A percentile compares a stretch with the other conserved stretches of the same genome.
phyloP scores from a whole-genome alignment of 92 coral and sea anemone genomes.

The Paramuricea clavata region DNA sequence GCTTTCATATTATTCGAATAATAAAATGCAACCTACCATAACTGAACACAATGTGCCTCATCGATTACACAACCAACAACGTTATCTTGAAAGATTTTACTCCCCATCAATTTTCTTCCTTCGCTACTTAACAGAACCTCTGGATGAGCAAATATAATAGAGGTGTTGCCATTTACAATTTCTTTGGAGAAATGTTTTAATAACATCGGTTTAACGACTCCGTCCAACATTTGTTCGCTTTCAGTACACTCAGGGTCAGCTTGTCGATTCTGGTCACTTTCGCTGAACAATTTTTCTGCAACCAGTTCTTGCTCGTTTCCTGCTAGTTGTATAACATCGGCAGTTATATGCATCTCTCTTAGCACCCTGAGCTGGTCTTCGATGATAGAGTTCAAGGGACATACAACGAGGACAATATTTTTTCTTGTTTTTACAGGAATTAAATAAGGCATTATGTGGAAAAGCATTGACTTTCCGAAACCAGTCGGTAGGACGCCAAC shows the following conservation, averaged over 20 bases:
- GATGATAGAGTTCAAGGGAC: slow-evolving; percentile 73
- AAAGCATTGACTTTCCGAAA: slow-evolving; percentile 77
- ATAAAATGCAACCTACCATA: slow-evolving; percentile 59
- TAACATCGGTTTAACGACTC: too few species aligned
- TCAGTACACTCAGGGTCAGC: too few species aligned
- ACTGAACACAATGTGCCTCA: slow-evolving; percentile 83
- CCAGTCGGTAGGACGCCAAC: slow-evolving; percentile 73
- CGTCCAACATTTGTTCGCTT: slow-evolving; percentile 15
- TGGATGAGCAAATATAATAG: slow-evolving; percentile 73
- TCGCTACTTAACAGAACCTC: slow-evolving; percentile 73
- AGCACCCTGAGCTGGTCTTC: slow-evolving; percentile 75
- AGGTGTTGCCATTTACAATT: slow-evolving; percentile 63
- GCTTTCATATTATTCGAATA: background rate
- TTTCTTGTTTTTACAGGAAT: slow-evolving; percentile 65
- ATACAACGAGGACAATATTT: slow-evolving; percentile 73
- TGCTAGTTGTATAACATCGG: slow-evolving; percentile 70
- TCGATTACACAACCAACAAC: slow-evolving; percentile 77
- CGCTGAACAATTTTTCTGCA: slow-evolving; percentile 58
- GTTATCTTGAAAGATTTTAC: slow-evolving; percentile 73
- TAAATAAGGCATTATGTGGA: slow-evolving; percentile 70
- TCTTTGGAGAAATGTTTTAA: slow-evolving; percentile 34
- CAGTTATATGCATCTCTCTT: slow-evolving; percentile 57
- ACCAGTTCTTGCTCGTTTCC: slow-evolving; percentile 39
- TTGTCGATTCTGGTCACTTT: too few species aligned
- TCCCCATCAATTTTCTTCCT: slow-evolving; percentile 75